Percentiles rank a stretch among this genome's conserved stretches.
Evolutionary conservation across 2,888 invertebrate genomes (phyloP).

Genomic region (Leptinotarsa peninsularis): DNA sequence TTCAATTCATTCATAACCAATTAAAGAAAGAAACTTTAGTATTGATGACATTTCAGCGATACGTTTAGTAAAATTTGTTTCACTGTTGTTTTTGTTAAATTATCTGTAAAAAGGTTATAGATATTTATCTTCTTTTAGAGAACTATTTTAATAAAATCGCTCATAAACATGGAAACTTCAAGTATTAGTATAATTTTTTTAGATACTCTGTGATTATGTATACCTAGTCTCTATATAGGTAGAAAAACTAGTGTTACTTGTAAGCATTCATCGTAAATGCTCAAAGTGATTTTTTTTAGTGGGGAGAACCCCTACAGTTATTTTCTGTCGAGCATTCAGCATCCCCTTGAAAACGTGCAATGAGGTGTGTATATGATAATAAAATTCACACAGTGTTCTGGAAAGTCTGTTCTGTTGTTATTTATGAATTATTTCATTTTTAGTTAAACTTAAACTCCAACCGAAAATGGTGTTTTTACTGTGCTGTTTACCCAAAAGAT

Average conservation of each 20-base stretch:
- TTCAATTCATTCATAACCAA: background rate
- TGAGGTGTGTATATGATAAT: slow-evolving; percentile 25
- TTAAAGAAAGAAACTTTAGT: slow-evolving; percentile 1
- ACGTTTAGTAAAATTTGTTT: slow-evolving; percentile 43
- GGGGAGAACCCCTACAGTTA: background rate
- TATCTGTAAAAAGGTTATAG: slow-evolving; percentile 46
- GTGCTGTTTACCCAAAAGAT: slow-evolving; percentile 53
- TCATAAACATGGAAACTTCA: slow-evolving; percentile 30
- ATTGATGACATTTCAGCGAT: slow-evolving; percentile 33
- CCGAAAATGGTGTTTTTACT: slow-evolving; percentile 51
- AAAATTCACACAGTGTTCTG: slow-evolving; percentile 50
- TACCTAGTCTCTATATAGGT: slow-evolving; percentile 61
- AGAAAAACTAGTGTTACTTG: slow-evolving; percentile 60
- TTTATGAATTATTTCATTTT: slow-evolving; percentile 37
- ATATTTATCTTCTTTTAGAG: slow-evolving; percentile 42
- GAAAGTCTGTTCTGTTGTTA: slow-evolving; percentile 41
- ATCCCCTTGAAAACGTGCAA: slow-evolving; percentile 32
- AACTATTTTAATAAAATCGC: slow-evolving; percentile 40
- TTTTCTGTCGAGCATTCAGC: slow-evolving; percentile 15
- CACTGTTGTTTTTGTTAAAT: slow-evolving; percentile 38
- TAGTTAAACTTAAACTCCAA: slow-evolving; percentile 21
- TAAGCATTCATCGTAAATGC: slow-evolving; percentile 46
- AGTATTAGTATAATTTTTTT: slow-evolving; percentile 57
- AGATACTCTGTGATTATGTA: slow-evolving; percentile 65
- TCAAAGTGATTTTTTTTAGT: background rate